Percentiles rank a stretch among this genome's conserved stretches.
These are phyloP conservation scores for Copsychus sechellarum DNA, from an alignment of 2,113 vertebrate species.

Conservation along the genomic window DNA sequence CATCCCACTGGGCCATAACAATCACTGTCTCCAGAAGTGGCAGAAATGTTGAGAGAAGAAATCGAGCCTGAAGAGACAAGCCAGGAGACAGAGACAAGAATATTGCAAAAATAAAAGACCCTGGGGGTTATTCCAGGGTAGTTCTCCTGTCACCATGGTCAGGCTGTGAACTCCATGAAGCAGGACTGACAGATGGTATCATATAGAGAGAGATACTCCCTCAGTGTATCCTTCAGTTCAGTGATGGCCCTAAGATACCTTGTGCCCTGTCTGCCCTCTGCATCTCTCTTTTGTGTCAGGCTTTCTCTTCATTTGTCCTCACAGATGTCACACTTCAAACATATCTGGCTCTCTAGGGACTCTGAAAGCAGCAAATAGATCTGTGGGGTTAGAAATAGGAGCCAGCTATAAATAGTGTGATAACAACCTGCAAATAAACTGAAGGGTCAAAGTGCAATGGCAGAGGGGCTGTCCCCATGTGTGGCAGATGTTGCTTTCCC, in stretches of 20 bases:
- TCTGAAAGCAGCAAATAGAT: accelerated
- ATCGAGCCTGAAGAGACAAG: neutral
- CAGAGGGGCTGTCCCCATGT: neutral
- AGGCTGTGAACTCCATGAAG: neutral
- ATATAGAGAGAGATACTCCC: neutral
- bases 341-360: neutral
- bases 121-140: accelerated
- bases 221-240: neutral
- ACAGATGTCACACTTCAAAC: neutral
- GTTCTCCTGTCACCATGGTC: neutral
- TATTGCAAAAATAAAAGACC: neutral
- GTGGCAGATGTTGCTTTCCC: neutral
- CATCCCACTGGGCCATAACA: neutral
- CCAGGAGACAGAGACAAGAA: neutral
- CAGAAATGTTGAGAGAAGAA: neutral
- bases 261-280: neutral
- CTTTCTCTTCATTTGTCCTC: neutral
- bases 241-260: neutral
- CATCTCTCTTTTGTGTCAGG: neutral
- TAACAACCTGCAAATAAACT: neutral
- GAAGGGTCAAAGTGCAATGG: neutral
- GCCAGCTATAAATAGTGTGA: neutral
- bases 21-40: neutral
- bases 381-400: neutral
- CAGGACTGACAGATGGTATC: neutral